Evolutionary conservation across 2,888 invertebrate genomes (phyloP), one percentile per base, ranked within the genome.

Genomic region (Allolobophora icterica): DNA sequence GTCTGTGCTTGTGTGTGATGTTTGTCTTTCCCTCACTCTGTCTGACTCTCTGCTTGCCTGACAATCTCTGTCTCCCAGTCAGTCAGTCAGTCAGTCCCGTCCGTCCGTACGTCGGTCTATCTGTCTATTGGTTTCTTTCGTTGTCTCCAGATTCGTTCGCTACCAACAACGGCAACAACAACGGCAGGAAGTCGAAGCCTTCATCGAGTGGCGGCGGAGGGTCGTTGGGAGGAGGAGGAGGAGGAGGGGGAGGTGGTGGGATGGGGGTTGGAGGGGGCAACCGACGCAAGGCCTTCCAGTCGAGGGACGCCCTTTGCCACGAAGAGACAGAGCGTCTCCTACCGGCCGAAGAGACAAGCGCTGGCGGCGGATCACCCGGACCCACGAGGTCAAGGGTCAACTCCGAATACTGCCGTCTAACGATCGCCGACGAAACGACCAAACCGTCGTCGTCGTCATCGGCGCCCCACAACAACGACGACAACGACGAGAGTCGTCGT

Each of bases 391-490:
- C 71, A 71, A 71, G 71, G n/a, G 71, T n/a, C 71, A 71, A 71
- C 71, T 35, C n/a, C 87, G 87, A 87, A 19, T 35, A 24, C 87
- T 87, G 87, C 87, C 38, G 35, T 35, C 87, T 87, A 38, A 87
- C 87, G 87, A 87, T 87, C 87, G 38, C 87, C 38, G 87, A 87
- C 34, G 87, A 87, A 87, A 87, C 87, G 21, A 38, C 87, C 35
- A 87, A 87, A 87, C 87, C 38, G 33, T 87, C 87, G 38, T 84
- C 84, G 17, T 87, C 87, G 38, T 84, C 33, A 84, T 84, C 84
- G 35, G 21, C 52, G 24, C n/a, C 13, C 35, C 3, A 38, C 21
- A 17, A 87, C 87, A 19, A 87, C 34, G 38, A 38, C 35, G 35
- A 87, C 4, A 24, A 34, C 13, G 38, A 87, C 21, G 35, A 38